Percentiles rank a stretch among this genome's conserved stretches.
These are phyloP conservation scores for Urocynchramus pylzowi DNA, from an alignment of 2,113 vertebrate genomes.

Conservation along the genomic window DNA sequence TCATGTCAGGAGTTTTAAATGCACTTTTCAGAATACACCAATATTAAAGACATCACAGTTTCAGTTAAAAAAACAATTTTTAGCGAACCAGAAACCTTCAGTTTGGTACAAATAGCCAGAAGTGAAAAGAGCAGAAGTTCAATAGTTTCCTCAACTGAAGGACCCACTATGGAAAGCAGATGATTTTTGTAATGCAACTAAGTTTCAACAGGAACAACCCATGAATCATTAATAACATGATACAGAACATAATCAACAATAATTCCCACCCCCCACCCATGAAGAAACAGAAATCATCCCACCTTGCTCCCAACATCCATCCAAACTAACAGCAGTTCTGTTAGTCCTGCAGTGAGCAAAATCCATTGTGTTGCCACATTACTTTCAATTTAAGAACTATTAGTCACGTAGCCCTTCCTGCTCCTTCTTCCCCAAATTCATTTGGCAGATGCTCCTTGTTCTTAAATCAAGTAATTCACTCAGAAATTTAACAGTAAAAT, in stretches of 20 bases:
- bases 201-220: not conserved
- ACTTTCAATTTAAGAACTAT: not conserved
- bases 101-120: not conserved
- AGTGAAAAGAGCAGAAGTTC: not conserved
- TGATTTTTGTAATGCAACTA: not conserved
- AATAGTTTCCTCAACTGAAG: not conserved
- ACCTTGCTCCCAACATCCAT: not conserved
- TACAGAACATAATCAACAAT: not conserved
- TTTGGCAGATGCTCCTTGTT: not conserved
- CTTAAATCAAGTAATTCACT: not conserved
- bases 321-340: not conserved
- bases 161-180: fast-evolving
- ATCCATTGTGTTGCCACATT: fast-evolving
- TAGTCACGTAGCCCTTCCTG: fast-evolving
- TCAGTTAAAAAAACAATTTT: not conserved
- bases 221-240: not conserved
- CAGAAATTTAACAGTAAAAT: not conserved
- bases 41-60: not conserved
- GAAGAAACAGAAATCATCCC: not conserved
- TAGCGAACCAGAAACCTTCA: not conserved
- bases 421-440: not conserved
- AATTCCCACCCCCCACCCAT: fast-evolving
- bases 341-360: not conserved
- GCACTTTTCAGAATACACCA: not conserved
- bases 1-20: not conserved